phyloP scores from a whole-genome alignment of 2,797 vertebrate genomes.

The Eupleurogrammus muticus region DNA sequence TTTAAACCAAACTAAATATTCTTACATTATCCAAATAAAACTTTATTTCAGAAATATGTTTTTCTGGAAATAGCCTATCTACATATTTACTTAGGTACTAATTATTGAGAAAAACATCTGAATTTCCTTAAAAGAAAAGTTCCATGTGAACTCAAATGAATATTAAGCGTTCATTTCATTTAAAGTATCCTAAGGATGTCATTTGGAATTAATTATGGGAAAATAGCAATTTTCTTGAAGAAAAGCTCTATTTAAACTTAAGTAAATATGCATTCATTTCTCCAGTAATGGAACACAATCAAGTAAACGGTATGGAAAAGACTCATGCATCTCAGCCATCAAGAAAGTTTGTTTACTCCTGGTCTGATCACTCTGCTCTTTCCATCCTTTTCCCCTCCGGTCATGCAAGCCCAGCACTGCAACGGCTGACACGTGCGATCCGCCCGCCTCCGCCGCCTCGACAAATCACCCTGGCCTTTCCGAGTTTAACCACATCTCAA shows the following conservation, averaged over 20 bases:
- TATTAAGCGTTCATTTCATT: not conserved
- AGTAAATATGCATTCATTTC: not conserved
- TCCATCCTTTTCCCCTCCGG: too few species aligned
- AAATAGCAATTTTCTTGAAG: not conserved
- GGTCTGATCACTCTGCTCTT: too few species aligned
- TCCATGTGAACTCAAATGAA: not conserved
- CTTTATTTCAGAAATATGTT: not conserved
- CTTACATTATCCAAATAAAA: not conserved
- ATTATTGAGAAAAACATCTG: too few species aligned
- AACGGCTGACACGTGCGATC: too few species aligned
- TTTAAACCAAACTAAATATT: not conserved
- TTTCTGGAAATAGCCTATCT: not conserved
- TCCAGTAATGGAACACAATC: not conserved
- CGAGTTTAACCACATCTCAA: too few species aligned
- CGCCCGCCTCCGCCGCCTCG: too few species aligned
- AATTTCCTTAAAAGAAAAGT: too few species aligned
- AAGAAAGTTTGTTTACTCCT: too few species aligned
- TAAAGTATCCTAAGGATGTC: not conserved
- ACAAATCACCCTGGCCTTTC: too few species aligned
- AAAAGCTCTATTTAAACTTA: not conserved
- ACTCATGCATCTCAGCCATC: too few species aligned
- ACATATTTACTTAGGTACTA: not conserved
- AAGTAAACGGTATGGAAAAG: too few species aligned
- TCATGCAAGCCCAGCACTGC: too few species aligned
- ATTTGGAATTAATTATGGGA: slow-evolving; percentile 2